phyloP scores from a whole-genome alignment of 2,797 vertebrate genomes.

The Fundulus diaphanus region DNA sequence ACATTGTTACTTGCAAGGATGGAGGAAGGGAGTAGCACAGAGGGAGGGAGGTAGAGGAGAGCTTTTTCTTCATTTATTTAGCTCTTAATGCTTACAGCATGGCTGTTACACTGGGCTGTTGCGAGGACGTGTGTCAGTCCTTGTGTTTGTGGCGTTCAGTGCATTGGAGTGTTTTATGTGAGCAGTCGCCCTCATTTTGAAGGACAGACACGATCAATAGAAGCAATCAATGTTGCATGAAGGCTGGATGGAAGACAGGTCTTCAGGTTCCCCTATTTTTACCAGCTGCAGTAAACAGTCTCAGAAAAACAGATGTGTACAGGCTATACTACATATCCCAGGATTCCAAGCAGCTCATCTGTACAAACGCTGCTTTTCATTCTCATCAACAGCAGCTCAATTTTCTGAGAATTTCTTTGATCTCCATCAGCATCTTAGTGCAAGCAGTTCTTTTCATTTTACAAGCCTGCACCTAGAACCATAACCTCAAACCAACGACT shows the following conservation, averaged over 20 bases:
- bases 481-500: constrained; percentile 22
- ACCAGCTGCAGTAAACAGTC: constrained; percentile 14
- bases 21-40: background rate
- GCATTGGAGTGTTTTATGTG: constrained; percentile 53
- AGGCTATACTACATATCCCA: constrained; percentile 18
- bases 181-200: constrained; percentile 56
- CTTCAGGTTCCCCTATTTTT: constrained; percentile 16
- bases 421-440: constrained; percentile 24
- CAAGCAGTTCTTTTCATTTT: constrained; percentile 37
- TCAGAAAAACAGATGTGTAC: constrained; percentile 7
- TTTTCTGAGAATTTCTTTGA: background rate
- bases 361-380: constrained; percentile 14
- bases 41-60: constrained; percentile 19
- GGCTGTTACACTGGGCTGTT: constrained; percentile 28
- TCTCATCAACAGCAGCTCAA: constrained; percentile 1
- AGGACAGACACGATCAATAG: constrained; percentile 80
- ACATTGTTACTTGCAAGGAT: constrained; percentile 62
- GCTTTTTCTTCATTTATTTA: constrained; percentile 48
- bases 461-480: constrained; percentile 24
- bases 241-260: constrained; percentile 47
- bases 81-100: constrained; percentile 10
- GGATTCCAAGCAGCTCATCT: constrained; percentile 37
- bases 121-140: constrained; percentile 17
- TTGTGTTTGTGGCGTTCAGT: constrained; percentile 10
- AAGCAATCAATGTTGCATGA: constrained; percentile 79